phyloP scores from a whole-genome alignment of 2,888 invertebrate species.

The Acanthosepion lycidas region DNA sequence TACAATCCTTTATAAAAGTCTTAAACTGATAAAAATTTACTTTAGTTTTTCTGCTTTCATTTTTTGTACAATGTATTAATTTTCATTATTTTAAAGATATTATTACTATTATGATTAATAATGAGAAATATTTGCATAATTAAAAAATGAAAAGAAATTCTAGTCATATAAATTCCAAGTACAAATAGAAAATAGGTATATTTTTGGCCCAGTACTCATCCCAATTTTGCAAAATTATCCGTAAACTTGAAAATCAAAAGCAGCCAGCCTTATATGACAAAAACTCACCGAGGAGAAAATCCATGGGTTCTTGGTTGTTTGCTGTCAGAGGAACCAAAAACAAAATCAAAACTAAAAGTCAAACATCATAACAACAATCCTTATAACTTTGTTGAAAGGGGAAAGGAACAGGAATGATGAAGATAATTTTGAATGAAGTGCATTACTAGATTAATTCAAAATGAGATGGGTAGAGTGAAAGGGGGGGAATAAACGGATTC shows the following conservation, averaged over 20 bases:
- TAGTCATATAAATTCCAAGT: not conserved
- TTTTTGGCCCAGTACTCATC: not conserved
- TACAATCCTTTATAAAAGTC: not conserved
- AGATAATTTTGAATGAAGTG: not conserved
- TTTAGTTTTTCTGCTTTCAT: not conserved
- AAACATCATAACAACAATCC: not conserved
- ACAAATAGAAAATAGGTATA: not conserved
- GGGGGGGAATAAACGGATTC: not conserved
- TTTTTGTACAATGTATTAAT: not conserved
- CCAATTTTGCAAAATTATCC: not conserved
- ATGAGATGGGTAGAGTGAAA: not conserved
- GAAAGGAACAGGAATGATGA: not conserved
- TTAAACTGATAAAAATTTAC: not conserved
- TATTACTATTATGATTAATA: not conserved
- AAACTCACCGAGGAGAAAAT: conserved; percentile 22
- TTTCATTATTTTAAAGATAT: not conserved
- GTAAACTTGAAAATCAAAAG: conserved; percentile 33
- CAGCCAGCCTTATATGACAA: conserved; percentile 33
- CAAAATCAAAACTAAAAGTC: conserved; percentile 33
- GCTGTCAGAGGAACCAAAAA: conserved; percentile 33
- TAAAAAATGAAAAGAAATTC: too few relatives aligned
- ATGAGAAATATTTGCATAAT: not conserved
- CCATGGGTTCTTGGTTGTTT: conserved; percentile 33
- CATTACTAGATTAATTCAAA: not conserved
- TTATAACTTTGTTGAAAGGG: not conserved